phyloP scores from a whole-genome alignment of 2,888 invertebrate genomes.

The Eretmocerus hayati region DNA sequence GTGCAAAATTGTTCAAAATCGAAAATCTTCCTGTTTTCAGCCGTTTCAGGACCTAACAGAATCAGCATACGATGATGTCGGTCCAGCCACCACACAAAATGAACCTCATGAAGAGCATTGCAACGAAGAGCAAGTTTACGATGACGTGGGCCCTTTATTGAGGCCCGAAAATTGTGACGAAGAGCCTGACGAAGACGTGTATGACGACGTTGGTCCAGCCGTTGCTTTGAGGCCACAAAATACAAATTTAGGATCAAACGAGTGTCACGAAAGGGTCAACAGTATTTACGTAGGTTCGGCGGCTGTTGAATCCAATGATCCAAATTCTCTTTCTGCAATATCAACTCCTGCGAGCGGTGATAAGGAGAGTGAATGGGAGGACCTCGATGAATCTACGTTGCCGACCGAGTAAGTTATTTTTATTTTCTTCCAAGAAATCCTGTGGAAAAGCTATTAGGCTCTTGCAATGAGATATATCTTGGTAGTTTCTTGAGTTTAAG shows the following conservation, averaged over 20 bases:
- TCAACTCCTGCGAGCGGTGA: slow-evolving; percentile 23
- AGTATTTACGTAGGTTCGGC: slow-evolving; percentile 38
- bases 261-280: slow-evolving; percentile 38
- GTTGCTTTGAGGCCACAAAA: not conserved
- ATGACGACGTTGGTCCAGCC: slow-evolving; percentile 30
- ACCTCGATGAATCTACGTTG: slow-evolving; percentile 34
- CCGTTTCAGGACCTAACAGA: too few relatives aligned
- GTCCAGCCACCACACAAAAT: not conserved
- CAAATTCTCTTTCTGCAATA: not conserved
- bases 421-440: too few relatives aligned
- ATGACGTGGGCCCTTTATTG: slow-evolving; percentile 21
- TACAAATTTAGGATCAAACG: slow-evolving; percentile 3
- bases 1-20: too few relatives aligned
- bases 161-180: not conserved
- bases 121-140: slow-evolving; percentile 22
- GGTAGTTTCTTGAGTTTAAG: too few relatives aligned
- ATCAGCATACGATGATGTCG: slow-evolving; percentile 11
- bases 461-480: too few relatives aligned
- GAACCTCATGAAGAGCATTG: too few relatives aligned
- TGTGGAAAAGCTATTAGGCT: too few relatives aligned
- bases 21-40: too few relatives aligned
- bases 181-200: slow-evolving; percentile 21
- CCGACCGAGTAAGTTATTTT: not conserved
- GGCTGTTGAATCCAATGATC: slow-evolving; percentile 1
- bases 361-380: slow-evolving; percentile 43